These are phyloP conservation scores for Arenicola marina DNA, from an alignment of 2,888 invertebrate species.

Conservation along the genomic window DNA sequence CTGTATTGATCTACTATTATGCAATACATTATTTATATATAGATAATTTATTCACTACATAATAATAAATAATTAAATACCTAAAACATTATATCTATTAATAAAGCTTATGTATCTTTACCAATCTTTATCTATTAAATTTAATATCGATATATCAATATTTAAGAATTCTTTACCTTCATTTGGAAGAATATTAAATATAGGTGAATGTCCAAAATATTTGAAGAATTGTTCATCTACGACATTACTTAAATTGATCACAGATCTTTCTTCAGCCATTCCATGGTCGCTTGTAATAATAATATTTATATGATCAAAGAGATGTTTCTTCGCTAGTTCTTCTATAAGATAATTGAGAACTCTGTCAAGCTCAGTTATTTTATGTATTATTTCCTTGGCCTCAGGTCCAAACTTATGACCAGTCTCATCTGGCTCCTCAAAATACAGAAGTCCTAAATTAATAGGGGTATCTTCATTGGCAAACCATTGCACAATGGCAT, in stretches of 20 bases:
- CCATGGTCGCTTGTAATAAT: constrained; percentile 78
- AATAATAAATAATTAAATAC: no score
- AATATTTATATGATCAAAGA: constrained; percentile 68
- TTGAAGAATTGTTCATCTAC: no score
- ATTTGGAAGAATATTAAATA: neutral
- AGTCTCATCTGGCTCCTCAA: constrained; percentile 72
- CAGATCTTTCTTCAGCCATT: no score
- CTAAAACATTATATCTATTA: no score
- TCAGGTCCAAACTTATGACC: constrained; percentile 68
- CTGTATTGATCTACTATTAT: no score
- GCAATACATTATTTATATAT: no score
- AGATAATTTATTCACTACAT: no score
- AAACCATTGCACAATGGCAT: constrained; percentile 54
- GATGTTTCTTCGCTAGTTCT: constrained; percentile 63
- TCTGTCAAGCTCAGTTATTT: constrained; percentile 63
- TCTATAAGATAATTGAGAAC: constrained; percentile 64
- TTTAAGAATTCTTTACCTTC: neutral
- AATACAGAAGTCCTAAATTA: constrained; percentile 73
- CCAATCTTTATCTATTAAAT: no score
- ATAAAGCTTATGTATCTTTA: no score
- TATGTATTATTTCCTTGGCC: constrained; percentile 59
- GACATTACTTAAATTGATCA: no score
- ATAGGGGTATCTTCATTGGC: constrained; percentile 64
- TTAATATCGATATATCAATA: neutral
- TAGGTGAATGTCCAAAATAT: neutral